A percentile compares a stretch with the other conserved stretches of the same genome.
These are phyloP conservation scores for Coptodon rendalli DNA, from an alignment of 2,113 vertebrate species.

Conservation along the genomic window DNA sequence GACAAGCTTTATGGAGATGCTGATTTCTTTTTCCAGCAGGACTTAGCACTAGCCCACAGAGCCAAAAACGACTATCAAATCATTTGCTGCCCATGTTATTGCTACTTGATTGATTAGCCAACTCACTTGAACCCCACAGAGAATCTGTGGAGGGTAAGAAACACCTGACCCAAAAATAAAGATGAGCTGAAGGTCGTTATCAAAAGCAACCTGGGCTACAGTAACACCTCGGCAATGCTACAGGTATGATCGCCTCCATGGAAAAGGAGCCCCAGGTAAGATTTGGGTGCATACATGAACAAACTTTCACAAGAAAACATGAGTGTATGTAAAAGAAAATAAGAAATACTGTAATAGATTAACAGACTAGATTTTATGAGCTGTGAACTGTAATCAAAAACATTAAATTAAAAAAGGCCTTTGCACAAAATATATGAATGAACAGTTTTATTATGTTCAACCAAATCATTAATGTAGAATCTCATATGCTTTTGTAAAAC, in stretches of 20 bases:
- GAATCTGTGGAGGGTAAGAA: neutral
- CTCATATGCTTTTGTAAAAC: neutral
- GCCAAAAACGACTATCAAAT: neutral
- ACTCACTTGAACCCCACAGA: neutral
- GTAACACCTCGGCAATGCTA: neutral
- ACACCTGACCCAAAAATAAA: neutral
- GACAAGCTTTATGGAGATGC: neutral
- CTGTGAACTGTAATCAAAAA: neutral
- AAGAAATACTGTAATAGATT: neutral
- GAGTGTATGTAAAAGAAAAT: neutral
- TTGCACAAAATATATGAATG: neutral
- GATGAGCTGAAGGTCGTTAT: neutral
- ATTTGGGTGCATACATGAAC: neutral
- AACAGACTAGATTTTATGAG: neutral
- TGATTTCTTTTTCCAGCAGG: neutral
- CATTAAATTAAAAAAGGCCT: neutral
- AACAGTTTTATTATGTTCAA: neutral
- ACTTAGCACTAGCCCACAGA: neutral
- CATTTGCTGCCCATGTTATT: neutral
- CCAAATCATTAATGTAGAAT: neutral
- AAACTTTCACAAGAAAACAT: neutral
- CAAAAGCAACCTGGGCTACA: neutral
- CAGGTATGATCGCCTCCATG: neutral
- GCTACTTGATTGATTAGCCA: neutral
- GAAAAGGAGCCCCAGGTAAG: neutral